These are phyloP conservation scores for Brachionus koreanus DNA, from an alignment of 1,140 invertebrate species.

Conservation along the genomic window DNA sequence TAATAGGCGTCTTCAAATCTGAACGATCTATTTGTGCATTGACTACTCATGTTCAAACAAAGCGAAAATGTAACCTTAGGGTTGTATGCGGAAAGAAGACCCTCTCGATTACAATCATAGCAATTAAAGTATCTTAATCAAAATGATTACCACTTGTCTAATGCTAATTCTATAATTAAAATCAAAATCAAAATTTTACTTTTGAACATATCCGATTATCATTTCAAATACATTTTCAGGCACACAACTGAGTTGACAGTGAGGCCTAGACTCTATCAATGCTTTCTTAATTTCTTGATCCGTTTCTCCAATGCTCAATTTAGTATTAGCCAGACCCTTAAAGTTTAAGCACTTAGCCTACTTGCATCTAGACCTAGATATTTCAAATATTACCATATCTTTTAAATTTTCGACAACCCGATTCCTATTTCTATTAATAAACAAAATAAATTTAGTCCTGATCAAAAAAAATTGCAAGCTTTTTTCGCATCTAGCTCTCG, in stretches of 20 bases:
- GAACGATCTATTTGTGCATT: neutral
- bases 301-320: slow-evolving; percentile 13
- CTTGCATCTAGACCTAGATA: neutral
- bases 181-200: neutral
- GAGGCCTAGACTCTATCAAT: neutral
- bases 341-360: neutral
- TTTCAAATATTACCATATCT: slow-evolving; percentile 12
- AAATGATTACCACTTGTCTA: neutral
- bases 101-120: slow-evolving; percentile 22
- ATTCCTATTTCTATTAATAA: neutral
- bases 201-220: slow-evolving; percentile 1
- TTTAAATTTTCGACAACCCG: slow-evolving; percentile 7
- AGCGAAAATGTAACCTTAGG: slow-evolving; percentile 12
- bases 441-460: neutral
- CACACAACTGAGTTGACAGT: neutral
- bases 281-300: neutral
- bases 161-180: neutral
- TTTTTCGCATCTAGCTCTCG: neutral
- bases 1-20: slow-evolving; percentile 20
- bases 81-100: slow-evolving; percentile 1
- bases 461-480: neutral
- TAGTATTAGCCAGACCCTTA: slow-evolving; percentile 14
- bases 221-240: slow-evolving; percentile 16
- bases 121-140: slow-evolving; percentile 38
- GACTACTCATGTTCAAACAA: neutral